Evolutionary conservation across 2,797 vertebrate genomes (phyloP), one percentile per base, ranked within the genome.

Genomic region (Enteromius paludinosus): DNA sequence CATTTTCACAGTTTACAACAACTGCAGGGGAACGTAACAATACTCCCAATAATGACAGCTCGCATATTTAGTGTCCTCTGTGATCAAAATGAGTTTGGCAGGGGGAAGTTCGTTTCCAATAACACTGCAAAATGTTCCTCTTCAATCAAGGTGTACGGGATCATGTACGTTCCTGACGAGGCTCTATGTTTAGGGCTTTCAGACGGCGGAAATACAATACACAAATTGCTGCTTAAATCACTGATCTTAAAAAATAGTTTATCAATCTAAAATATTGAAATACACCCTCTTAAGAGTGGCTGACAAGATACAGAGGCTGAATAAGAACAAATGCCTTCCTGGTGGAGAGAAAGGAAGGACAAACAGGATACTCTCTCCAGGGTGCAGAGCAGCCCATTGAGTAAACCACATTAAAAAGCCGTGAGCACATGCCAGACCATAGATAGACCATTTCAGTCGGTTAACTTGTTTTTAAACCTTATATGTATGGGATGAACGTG

Each of bases 1-100:
- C 95, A 96, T 96, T 94, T 96, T 94, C 94, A 90, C 92, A 94
- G 94, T 95, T 94, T 95, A 95, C 94, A 94, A 92, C 94, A 94
- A 95, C 94, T 95, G 94, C 95, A 90, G 92, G 90, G 87, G 90
- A 91, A 91, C 91, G 86, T 90, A 94, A 94, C 94, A 90, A 92
- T 92, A 89, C 92, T 90, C 87, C 87, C 75, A 85, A 79, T 90
- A 85, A 79, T 41, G 85, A 87, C 84, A 86, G 79, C 84, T 56
- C 62, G 54, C 71, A 66, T 71, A 76, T 54, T 71, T 62, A 75
- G 84, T 15, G 78, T 59, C 12, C 25, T 43, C 74, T 79, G 72
- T 71, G 84, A 77, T 79, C 69, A 81, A 38, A 30, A 73, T 30
- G 35, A 49, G 56, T 54, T 61, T 30, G 83, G 30, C 64, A 54